phyloP scores from a whole-genome alignment of 2,113 vertebrate species.

The Phyllopteryx taeniolatus region DNA sequence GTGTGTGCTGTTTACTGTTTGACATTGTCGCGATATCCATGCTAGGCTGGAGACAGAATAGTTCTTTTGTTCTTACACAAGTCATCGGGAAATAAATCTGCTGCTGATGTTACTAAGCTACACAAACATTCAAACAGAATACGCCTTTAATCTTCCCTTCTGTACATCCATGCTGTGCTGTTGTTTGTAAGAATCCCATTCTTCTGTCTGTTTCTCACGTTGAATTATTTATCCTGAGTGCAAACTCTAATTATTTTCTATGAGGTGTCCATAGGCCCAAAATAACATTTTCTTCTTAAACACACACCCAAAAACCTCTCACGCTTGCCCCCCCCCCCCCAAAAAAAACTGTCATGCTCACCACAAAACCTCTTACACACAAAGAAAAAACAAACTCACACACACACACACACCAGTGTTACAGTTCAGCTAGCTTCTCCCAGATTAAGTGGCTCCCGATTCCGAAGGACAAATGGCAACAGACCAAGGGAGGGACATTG shows the following conservation, averaged over 20 bases:
- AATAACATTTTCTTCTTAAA: no score
- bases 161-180: not conserved
- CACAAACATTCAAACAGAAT: constrained; percentile 13
- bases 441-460: no score
- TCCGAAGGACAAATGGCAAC: no score
- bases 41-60: not conserved
- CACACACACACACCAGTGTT: no score
- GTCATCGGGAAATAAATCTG: constrained; percentile 19
- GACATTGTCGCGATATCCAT: not conserved
- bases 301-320: no score
- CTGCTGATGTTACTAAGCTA: constrained; percentile 30
- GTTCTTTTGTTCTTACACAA: constrained; percentile 2
- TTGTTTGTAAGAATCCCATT: not conserved
- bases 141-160: constrained; percentile 3
- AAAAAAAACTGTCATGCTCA: no score
- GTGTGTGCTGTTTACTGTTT: not conserved
- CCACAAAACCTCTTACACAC: no score
- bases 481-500: no score
- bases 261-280: no score
- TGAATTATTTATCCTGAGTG: not conserved
- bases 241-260: not conserved
- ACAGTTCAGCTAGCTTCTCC: no score
- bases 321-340: no score
- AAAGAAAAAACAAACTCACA: no score
- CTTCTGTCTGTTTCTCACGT: not conserved